Evolutionary conservation across 2,888 invertebrate species (phyloP), one percentile per base, ranked within the genome.

Genomic region (Nebria salina): DNA sequence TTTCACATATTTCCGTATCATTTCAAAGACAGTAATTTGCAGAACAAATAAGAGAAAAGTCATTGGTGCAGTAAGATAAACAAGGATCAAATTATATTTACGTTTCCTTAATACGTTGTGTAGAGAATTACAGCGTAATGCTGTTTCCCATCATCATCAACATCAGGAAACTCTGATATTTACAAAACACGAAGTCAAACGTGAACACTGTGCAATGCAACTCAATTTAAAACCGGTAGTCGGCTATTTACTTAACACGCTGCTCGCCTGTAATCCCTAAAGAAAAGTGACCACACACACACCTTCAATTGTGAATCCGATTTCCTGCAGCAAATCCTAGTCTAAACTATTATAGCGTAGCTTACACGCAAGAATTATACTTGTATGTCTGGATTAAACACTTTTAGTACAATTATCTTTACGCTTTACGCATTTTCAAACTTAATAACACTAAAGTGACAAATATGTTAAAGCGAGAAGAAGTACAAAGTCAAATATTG

Each of bases 101-200:
- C 54, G 54, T 54, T 54, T 54, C 54, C 54, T 54, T 54, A 54
- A 54, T 13, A 54, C 54, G 6, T 8, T 13, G 54, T 54, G 54
- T 54, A 54, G 54, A 13, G 54, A 54, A 54, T 54, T 54, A 54
- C 7, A 54, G 54, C 54, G 54, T 54, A 54, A 54, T 54, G 54
- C 54, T 13, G 54, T 54, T 54, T 54, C 54, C 54, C 54, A 54
- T 54, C 54, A 54, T 54, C 54, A 54, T 54, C 54, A 54, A 54
- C 54, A 54, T 11, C 11, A 54, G 54, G 54, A 54, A 54, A 54
- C 54, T 54, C 54, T 54, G 54, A 11, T 54, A 54, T 54, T 54
- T 54, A 54, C 54, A 54, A 54, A 54, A 54, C 54, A 54, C 54
- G 54, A 54, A 54, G 54, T 54, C 54, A 54, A 54, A 54, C 54